Evolutionary conservation across 1,140 invertebrate genomes (phyloP).

Genomic region (Conus betulinus): DNA sequence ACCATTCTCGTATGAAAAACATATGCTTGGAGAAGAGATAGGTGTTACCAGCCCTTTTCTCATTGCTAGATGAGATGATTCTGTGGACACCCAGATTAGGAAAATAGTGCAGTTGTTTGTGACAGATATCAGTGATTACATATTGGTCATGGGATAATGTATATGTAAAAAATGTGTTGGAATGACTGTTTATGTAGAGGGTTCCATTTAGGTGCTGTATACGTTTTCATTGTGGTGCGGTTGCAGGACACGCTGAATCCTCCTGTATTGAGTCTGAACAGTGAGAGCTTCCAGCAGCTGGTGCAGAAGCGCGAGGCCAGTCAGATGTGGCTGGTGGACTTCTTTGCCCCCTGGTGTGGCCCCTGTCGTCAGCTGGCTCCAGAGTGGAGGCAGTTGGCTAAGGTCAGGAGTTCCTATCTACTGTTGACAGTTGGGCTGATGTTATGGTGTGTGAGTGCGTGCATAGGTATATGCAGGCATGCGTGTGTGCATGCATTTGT

Average conservation of each 20-base stretch:
- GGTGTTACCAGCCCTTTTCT: no score
- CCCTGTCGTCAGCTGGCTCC: constrained; percentile 82
- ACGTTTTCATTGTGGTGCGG: not conserved
- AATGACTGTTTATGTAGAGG: no score
- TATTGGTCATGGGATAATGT: no score
- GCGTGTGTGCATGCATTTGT: not conserved
- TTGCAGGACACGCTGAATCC: constrained; percentile 77
- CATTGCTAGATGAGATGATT: no score
- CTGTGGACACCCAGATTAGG: no score
- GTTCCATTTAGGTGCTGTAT: not conserved
- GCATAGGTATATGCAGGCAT: not conserved
- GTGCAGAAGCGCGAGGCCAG: constrained; percentile 77
- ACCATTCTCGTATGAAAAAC: no score
- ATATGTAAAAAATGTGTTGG: no score
- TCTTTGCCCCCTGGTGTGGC: constrained; percentile 83
- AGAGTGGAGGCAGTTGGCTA: constrained; percentile 81
- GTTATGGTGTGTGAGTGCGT: not conserved
- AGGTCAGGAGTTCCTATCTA: constrained; percentile 64
- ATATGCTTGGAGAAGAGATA: no score
- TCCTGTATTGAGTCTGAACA: constrained; percentile 80
- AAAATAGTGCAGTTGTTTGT: no score
- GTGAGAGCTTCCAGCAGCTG: constrained; percentile 78
- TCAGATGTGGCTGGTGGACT: constrained; percentile 82
- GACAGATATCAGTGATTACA: no score
- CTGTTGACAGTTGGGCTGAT: not conserved